Base-by-base conservation (phyloP, 2,113 vertebrate species). In the Catharus minimus region DNA sequence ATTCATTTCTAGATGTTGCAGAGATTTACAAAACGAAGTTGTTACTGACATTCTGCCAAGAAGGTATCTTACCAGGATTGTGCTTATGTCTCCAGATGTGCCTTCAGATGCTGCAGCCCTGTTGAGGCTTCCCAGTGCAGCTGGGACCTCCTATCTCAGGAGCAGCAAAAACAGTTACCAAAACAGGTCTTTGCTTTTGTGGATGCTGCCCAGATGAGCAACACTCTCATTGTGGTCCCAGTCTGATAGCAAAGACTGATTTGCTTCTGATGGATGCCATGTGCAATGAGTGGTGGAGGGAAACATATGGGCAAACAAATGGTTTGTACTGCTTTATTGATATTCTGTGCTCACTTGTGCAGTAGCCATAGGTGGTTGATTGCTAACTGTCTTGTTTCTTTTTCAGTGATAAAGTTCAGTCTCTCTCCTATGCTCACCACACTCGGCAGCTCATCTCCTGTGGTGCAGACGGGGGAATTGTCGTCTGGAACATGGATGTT, bases 401-500 rank as follows among this genome's bases (percentile, higher is more conserved):
- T 91, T 69, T 26, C 97, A 99, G 99, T 53, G 99, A 99, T 88
- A 99, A 98, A 96, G 97, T 99, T 67, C 99, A 99, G 97, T 98
- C 98, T 41, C 97, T 99, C 74, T 99, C 98, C 93, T 99, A 99
- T 9, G 99, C 98, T 15, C 99, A 98, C 60, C 99, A 99, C 93
- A 99, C 99, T 3, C 98, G 98, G 64, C 99, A 99, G 95, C 98
- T 99, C 90, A 99, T 99, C 96, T 99, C 99, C 38, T 99, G 99
- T 79, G 98, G 99, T 50, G 98, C 98, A 1, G 99, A 99, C 3
- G 99, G 99, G 27, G 98, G 98, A 83, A 99, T 99, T 9, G 99
- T 99, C 2, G 97, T 99, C 96, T 99, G 99, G 99, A 99, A 99
- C 97, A 99, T 99, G 99, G 99, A 99, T 39, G 99, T 99, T 43